phyloP scores from a whole-genome alignment of 2,797 vertebrate genomes.

The Cossypha polioptera region DNA sequence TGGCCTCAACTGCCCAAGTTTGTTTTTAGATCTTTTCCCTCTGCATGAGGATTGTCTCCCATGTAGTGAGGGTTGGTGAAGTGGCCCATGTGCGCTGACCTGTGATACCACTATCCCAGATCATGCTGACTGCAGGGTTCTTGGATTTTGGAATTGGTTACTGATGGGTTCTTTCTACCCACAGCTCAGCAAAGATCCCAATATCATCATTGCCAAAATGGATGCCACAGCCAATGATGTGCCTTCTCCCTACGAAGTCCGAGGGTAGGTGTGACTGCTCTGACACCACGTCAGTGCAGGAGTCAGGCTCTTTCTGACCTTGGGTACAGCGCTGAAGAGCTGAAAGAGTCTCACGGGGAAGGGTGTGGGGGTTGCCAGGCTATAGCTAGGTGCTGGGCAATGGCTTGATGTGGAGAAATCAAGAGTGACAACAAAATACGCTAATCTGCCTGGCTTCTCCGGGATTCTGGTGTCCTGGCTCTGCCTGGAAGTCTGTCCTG shows the following conservation, averaged over 20 bases:
- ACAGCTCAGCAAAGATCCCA: constrained; percentile 88
- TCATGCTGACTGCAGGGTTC: background rate
- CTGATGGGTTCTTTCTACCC: constrained; percentile 8
- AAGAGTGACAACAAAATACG: background rate
- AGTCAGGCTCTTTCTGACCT: background rate
- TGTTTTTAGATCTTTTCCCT: background rate
- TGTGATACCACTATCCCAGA: background rate
- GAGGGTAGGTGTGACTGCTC: constrained; percentile 82
- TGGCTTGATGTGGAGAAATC: background rate
- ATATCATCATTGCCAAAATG: constrained; percentile 96
- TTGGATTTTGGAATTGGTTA: background rate
- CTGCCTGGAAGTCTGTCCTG: background rate
- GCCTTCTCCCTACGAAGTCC: constrained; percentile 93
- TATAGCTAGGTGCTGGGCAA: background rate
- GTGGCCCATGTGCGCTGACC: background rate
- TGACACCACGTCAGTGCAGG: background rate
- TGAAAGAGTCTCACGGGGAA: background rate
- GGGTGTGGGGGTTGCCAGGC: background rate
- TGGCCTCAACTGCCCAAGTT: background rate
- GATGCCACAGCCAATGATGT: constrained; percentile 98
- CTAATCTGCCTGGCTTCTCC: background rate
- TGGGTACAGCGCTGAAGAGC: background rate
- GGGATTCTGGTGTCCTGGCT: background rate
- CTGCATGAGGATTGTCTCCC: background rate
- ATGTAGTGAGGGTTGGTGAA: background rate